Percentiles rank a stretch among this genome's conserved stretches.
Evolutionary conservation across 2,113 vertebrate genomes (phyloP).

Genomic region (Megatriorchis doriae): DNA sequence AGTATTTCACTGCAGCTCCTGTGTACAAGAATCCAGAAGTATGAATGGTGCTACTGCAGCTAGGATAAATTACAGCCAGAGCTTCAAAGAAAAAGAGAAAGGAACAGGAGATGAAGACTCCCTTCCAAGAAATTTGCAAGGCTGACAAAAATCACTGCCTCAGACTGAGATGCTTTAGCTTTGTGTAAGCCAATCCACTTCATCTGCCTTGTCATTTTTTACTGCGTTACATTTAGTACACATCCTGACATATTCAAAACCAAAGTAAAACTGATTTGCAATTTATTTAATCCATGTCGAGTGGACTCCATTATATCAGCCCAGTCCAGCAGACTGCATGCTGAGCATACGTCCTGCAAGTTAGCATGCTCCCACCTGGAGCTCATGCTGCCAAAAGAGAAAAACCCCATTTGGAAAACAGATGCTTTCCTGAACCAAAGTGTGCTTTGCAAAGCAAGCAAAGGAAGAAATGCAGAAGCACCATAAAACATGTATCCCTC

Average conservation of each 20-base stretch:
- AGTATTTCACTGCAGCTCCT: background rate
- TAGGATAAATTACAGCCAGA: conserved; percentile 30
- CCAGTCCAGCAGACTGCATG: background rate
- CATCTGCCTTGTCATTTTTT: background rate
- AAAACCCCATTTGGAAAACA: background rate
- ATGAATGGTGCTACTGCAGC: conserved; percentile 11
- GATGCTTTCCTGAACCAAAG: background rate
- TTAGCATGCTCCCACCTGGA: background rate
- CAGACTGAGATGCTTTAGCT: background rate
- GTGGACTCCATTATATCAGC: background rate
- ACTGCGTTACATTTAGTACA: background rate
- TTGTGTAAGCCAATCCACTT: background rate
- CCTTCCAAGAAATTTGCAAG: background rate
- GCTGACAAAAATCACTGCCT: background rate
- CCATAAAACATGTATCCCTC: background rate
- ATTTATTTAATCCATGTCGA: background rate
- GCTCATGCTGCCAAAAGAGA: background rate
- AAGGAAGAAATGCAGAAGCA: background rate
- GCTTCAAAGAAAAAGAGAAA: conserved; percentile 48
- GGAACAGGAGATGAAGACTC: conserved; percentile 25
- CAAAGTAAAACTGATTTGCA: background rate
- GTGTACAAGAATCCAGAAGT: background rate
- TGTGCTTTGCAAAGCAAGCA: background rate
- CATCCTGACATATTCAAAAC: background rate
- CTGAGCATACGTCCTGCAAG: background rate